These are phyloP conservation scores for Luidia sarsii DNA, from an alignment of 53 echinoderm and acorn worm species.

Conservation along the genomic window DNA sequence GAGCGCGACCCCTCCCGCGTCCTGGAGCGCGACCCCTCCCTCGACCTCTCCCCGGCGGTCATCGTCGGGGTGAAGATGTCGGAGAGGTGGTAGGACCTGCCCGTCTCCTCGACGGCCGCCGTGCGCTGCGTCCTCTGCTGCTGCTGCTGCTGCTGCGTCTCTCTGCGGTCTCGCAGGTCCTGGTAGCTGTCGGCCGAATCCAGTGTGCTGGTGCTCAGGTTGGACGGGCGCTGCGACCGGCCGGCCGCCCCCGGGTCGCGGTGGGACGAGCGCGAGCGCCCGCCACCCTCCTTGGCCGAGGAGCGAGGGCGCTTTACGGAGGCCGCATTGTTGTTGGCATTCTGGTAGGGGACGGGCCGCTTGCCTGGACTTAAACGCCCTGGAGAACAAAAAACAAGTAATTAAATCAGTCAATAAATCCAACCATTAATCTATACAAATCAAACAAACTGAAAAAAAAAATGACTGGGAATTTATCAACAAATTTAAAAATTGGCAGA, in stretches of 20 bases:
- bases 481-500: neutral
- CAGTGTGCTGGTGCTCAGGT: conserved; percentile 82
- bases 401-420: neutral
- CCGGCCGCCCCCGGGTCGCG: conserved; percentile 12
- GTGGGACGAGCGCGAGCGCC: conserved; percentile 26
- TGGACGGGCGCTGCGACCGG: conserved; percentile 34
- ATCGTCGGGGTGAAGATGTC: conserved; percentile 84
- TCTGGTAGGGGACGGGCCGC: conserved; percentile 64
- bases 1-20: conserved; percentile 43
- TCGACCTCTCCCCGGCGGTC: conserved; percentile 8
- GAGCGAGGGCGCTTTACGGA: conserved; percentile 72
- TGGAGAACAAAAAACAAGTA: conserved; percentile 14
- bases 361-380: conserved; percentile 75
- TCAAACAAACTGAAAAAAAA: neutral
- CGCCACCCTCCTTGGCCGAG: conserved; percentile 48
- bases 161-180: neutral
- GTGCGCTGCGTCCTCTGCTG: conserved; percentile 20
- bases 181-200: conserved; percentile 74
- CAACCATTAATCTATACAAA: neutral
- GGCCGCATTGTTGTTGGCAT: conserved; percentile 52
- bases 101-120: conserved; percentile 57
- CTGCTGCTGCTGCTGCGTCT: conserved; percentile 5
- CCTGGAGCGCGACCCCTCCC: conserved; percentile 2
- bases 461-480: no score
- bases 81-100: conserved; percentile 94